A percentile compares a stretch with the other conserved stretches of the same genome.
These are phyloP conservation scores for Chelon labrosus DNA, from an alignment of 2,797 vertebrate genomes.

Conservation along the genomic window DNA sequence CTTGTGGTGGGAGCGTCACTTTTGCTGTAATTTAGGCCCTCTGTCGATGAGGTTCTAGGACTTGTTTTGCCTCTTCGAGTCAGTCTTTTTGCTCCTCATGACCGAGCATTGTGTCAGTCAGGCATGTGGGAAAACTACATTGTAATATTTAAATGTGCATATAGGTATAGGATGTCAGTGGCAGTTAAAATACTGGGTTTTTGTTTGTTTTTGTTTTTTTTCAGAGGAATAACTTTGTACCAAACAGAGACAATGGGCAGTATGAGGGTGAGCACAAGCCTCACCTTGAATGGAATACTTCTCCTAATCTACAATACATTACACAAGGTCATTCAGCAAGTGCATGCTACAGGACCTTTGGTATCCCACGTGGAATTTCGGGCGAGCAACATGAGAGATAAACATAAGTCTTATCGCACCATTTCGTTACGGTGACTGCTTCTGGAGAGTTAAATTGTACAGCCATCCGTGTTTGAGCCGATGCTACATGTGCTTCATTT, in stretches of 20 bases:
- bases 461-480: slow-evolving; percentile 41
- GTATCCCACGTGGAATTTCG: slow-evolving; percentile 47
- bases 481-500: slow-evolving; percentile 81
- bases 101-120: slow-evolving; percentile 49
- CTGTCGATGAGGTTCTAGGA: slow-evolving; percentile 28
- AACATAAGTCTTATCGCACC: slow-evolving; percentile 54
- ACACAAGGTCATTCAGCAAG: slow-evolving; percentile 71
- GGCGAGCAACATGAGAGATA: slow-evolving; percentile 72
- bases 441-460: slow-evolving; percentile 40
- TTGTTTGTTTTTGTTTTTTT: background rate
- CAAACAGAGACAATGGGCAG: slow-evolving; percentile 41
- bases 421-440: slow-evolving; percentile 30
- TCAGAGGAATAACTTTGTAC: slow-evolving; percentile 52
- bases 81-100: slow-evolving; percentile 58
- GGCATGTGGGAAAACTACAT: slow-evolving; percentile 27
- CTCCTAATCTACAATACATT: slow-evolving; percentile 57
- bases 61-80: slow-evolving; percentile 46
- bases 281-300: slow-evolving; percentile 50
- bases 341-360: slow-evolving; percentile 76
- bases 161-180: slow-evolving; percentile 51
- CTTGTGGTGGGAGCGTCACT: slow-evolving; percentile 40
- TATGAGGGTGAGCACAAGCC: slow-evolving; percentile 36
- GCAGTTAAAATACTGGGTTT: slow-evolving; percentile 66
- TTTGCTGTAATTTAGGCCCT: slow-evolving; percentile 43
- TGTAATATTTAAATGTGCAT: slow-evolving; percentile 57